Evolutionary conservation across 1,140 invertebrate species (phyloP).

Genomic region (Dendroctonus valens): DNA sequence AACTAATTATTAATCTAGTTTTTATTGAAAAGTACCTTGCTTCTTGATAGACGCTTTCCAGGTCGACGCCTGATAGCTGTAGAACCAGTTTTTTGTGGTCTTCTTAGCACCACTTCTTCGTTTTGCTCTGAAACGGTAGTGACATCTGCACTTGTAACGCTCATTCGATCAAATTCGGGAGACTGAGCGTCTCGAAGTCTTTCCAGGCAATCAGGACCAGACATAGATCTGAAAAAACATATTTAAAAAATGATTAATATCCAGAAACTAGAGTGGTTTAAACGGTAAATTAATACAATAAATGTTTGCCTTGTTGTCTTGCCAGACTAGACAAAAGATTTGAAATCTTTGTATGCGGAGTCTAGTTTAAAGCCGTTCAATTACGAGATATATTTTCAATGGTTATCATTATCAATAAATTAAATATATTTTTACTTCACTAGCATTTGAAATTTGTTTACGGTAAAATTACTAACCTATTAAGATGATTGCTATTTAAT

Average conservation of each 20-base stretch:
- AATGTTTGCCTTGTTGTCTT: no score
- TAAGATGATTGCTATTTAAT: constrained; percentile 49
- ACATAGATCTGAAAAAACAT: constrained; percentile 56
- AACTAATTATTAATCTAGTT: neutral
- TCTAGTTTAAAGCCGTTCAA: no score
- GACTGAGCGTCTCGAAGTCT: constrained; percentile 43
- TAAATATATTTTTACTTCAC: no score
- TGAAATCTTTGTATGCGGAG: no score
- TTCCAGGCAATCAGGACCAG: constrained; percentile 67
- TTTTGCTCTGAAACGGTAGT: constrained; percentile 46
- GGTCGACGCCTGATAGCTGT: constrained; percentile 70
- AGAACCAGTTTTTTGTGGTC: constrained; percentile 58
- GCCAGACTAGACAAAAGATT: no score
- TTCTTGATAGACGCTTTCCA: constrained; percentile 64
- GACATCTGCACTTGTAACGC: constrained; percentile 42
- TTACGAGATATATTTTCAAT: no score
- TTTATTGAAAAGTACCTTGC: constrained; percentile 50
- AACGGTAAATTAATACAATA: neutral
- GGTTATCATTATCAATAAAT: no score
- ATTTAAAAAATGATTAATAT: constrained; percentile 40
- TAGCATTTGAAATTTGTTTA: neutral
- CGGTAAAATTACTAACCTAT: constrained; percentile 51
- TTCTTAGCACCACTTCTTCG: constrained; percentile 45
- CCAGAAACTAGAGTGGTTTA: constrained; percentile 29
- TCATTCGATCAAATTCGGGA: constrained; percentile 46